Evolutionary conservation across 2,888 invertebrate species (phyloP).

Genomic region (Acrobasis consociella): DNA sequence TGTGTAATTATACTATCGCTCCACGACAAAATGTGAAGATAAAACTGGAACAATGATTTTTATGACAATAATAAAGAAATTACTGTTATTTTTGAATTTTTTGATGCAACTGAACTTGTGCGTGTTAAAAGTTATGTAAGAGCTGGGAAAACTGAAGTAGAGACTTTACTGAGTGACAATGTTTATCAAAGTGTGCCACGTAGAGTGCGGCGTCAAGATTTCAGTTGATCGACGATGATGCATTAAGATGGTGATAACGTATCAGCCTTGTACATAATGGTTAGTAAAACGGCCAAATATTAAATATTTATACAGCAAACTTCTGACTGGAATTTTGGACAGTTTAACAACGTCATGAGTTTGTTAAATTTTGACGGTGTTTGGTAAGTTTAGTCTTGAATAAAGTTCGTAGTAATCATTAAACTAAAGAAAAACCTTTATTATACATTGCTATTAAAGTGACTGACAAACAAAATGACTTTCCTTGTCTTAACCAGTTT

Average conservation of each 20-base stretch:
- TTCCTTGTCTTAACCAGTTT: too few relatives aligned
- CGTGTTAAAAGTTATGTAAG: conserved; percentile 27
- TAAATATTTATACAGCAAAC: conserved; percentile 44
- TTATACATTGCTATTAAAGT: too few relatives aligned
- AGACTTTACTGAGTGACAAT: conserved; percentile 40
- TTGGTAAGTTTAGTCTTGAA: background rate
- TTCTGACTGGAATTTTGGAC: conserved; percentile 29
- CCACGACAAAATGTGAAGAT: conserved; percentile 9
- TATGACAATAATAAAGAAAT: conserved; percentile 12
- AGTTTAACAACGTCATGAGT: conserved; percentile 8
- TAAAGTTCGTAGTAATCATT: background rate
- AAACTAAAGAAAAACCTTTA: background rate
- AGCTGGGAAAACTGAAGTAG: conserved; percentile 31
- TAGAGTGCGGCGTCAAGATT: conserved; percentile 60
- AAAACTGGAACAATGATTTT: background rate
- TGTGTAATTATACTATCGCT: conserved; percentile 18
- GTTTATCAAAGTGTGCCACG: conserved; percentile 58
- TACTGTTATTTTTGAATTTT: background rate
- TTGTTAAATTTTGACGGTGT: conserved; percentile 28
- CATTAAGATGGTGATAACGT: conserved; percentile 59
- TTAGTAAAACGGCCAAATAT: conserved; percentile 33
- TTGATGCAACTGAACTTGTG: conserved; percentile 13
- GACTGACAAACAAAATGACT: too few relatives aligned
- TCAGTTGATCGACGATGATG: conserved; percentile 74
- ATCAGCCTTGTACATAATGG: conserved; percentile 38